phyloP scores from a whole-genome alignment of 1,140 invertebrate species.

The Lasioglossum albipes region DNA sequence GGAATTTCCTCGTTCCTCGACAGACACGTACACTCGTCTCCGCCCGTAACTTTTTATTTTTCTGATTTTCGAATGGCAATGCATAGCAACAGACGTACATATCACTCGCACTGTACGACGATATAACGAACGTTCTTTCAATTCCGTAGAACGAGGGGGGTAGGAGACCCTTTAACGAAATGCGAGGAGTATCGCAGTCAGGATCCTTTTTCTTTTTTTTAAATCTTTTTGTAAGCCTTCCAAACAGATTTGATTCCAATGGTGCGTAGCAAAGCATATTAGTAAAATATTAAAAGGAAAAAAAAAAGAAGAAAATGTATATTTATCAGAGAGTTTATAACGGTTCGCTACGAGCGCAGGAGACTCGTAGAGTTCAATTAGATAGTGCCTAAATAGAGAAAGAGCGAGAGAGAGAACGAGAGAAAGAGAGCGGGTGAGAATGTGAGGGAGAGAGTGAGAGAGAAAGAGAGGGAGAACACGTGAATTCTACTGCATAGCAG shows the following conservation, averaged over 20 bases:
- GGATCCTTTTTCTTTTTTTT: constrained; percentile 8
- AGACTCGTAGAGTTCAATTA: constrained; percentile 41
- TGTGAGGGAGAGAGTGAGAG: no score
- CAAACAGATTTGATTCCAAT: constrained; percentile 65
- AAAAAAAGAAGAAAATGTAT: constrained; percentile 48
- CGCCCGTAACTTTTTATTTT: background rate
- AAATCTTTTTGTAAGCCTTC: constrained; percentile 23
- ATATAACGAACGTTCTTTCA: constrained; percentile 1
- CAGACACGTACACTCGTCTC: background rate
- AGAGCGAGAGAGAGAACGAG: constrained; percentile 12
- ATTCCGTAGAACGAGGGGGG: background rate
- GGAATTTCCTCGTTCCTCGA: background rate
- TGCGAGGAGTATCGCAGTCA: constrained; percentile 27
- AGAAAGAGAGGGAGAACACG: constrained; percentile 38
- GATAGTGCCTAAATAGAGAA: constrained; percentile 38
- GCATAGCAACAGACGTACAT: background rate
- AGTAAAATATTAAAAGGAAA: constrained; percentile 45
- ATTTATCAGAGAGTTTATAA: constrained; percentile 56
- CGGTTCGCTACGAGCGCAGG: constrained; percentile 20
- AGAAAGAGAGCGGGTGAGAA: no score
- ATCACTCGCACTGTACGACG: background rate
- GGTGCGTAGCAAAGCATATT: constrained; percentile 65
- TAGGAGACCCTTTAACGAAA: background rate
- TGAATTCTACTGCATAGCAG: constrained; percentile 59
- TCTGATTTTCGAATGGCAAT: no score